Percentiles rank a stretch among this genome's conserved stretches.
Conservation (phyloP, 2,113 vertebrate species). For the Clarias magur region DNA sequence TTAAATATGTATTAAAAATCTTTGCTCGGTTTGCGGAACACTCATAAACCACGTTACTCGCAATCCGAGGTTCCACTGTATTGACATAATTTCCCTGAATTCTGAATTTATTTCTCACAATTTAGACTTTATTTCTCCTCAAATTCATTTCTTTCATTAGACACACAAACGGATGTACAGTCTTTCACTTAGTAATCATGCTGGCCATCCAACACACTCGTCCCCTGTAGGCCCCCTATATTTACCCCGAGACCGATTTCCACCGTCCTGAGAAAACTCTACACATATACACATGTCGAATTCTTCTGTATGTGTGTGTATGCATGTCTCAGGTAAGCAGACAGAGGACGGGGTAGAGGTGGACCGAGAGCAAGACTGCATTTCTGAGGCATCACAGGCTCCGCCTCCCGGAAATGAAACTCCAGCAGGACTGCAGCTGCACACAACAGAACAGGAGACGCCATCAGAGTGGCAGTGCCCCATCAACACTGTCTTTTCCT, state of each 20-base stretch:
- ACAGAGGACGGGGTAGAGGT: constrained; percentile 26
- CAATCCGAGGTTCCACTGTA: too few species aligned
- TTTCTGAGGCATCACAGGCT: neutral
- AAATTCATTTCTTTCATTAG: too few species aligned
- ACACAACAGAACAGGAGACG: constrained; percentile 80
- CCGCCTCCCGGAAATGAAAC: constrained; percentile 64
- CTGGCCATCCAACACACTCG: neutral
- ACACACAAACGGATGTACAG: too few species aligned
- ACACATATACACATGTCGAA: too few species aligned
- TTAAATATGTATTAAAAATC: too few species aligned
- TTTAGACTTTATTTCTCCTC: too few species aligned
- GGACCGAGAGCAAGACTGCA: constrained; percentile 33
- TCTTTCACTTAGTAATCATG: too few species aligned
- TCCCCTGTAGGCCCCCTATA: neutral
- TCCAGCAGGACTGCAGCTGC: constrained; percentile 74
- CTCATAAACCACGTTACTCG: too few species aligned
- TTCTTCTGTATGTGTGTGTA: neutral
- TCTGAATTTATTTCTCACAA: too few species aligned
- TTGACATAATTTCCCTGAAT: too few species aligned
- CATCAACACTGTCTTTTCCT: constrained; percentile 80
- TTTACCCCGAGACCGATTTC: neutral
- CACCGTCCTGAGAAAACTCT: neutral
- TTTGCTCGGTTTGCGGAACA: too few species aligned
- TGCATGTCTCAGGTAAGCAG: constrained; percentile 32
- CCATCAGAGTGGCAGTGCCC: constrained; percentile 80